Conservation (phyloP, 2,888 invertebrate species). For the Selenia dentaria region DNA sequence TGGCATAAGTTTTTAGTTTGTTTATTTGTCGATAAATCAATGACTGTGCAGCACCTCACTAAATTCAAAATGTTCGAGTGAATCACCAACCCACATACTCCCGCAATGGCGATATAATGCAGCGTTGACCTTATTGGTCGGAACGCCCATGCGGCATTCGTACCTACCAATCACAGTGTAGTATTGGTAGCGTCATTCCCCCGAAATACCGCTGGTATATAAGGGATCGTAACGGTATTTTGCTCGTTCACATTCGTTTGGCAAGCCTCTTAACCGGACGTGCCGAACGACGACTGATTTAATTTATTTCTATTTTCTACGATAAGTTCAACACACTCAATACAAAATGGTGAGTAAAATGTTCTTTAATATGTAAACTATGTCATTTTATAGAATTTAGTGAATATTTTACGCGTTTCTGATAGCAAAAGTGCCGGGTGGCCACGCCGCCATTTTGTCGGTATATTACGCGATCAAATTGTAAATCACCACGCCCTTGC, state of each 20-base stretch:
- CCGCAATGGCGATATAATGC: constrained; percentile 79
- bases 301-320: constrained; percentile 72
- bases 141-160: constrained; percentile 70
- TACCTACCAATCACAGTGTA: constrained; percentile 73
- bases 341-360: constrained; percentile 77
- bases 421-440: constrained; percentile 49
- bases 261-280: constrained; percentile 88
- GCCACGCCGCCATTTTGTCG: constrained; percentile 76
- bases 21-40: constrained; percentile 22
- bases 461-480: constrained; percentile 42
- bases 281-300: constrained; percentile 84
- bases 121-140: constrained; percentile 74
- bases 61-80: constrained; percentile 42
- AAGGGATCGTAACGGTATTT: constrained; percentile 76
- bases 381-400: constrained; percentile 7
- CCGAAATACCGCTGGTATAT: constrained; percentile 82
- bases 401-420: background rate
- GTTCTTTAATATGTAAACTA: constrained; percentile 31
- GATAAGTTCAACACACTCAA: constrained; percentile 76
- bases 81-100: constrained; percentile 77
- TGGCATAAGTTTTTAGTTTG: no score
- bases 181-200: constrained; percentile 75
- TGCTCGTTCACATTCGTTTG: constrained; percentile 85
- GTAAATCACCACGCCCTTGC: no score
- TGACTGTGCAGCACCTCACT: constrained; percentile 41